These are phyloP conservation scores for Ptiloglossa arizonensis DNA, from an alignment of 1,140 invertebrate genomes.

Conservation along the genomic window DNA sequence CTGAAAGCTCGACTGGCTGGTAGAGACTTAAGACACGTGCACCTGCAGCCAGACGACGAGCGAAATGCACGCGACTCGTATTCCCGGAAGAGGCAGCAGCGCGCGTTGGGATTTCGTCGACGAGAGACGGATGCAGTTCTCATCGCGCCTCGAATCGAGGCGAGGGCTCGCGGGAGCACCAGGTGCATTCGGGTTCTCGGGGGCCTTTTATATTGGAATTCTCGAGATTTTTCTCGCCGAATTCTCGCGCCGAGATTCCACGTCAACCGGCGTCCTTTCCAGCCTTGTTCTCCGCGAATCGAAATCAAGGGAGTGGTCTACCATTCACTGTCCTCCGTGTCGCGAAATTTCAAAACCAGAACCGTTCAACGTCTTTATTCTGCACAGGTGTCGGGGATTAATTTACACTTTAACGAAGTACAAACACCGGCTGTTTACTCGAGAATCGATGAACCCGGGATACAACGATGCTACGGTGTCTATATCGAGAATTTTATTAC, in stretches of 20 bases:
- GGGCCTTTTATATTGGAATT: constrained; percentile 66
- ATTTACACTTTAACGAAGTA: too few relatives aligned
- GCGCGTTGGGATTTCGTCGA: constrained; percentile 28
- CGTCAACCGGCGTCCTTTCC: not conserved
- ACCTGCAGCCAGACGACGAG: constrained; percentile 11
- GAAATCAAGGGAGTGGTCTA: not conserved
- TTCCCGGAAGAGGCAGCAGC: not conserved
- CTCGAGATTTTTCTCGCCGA: constrained; percentile 59
- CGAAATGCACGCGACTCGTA: constrained; percentile 14
- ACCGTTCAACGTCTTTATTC: too few relatives aligned
- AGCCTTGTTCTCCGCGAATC: not conserved
- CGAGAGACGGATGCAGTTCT: constrained; percentile 44
- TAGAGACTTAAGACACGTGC: constrained; percentile 1
- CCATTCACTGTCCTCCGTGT: not conserved
- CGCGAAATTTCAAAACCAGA: too few relatives aligned
- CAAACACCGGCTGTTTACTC: too few relatives aligned
- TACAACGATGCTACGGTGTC: too few relatives aligned
- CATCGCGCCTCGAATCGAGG: constrained; percentile 36
- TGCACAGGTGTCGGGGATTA: too few relatives aligned
- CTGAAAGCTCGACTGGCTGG: not conserved
- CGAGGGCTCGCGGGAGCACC: constrained; percentile 27
- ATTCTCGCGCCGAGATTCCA: constrained; percentile 40
- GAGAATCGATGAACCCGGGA: too few relatives aligned
- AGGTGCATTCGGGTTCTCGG: constrained; percentile 51
- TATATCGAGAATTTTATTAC: too few relatives aligned